Evolutionary conservation across 2,113 vertebrate species (phyloP).

Genomic region (Halcyon senegalensis): DNA sequence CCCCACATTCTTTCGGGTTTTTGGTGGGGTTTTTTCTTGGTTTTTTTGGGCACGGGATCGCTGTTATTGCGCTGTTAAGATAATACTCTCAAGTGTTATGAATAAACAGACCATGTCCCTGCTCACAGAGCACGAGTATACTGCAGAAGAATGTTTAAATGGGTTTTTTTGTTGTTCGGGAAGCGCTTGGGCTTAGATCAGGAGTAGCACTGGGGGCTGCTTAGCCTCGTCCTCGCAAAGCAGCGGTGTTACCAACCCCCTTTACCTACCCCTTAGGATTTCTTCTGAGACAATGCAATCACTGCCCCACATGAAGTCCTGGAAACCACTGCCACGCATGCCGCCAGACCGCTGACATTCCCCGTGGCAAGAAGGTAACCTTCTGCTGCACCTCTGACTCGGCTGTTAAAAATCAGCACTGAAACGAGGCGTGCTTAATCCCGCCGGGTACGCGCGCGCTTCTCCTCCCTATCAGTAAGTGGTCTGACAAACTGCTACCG

Average conservation of each 20-base stretch:
- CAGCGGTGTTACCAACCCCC: slow-evolving; percentile 1
- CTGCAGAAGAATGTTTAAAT: neutral
- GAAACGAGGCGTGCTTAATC: neutral
- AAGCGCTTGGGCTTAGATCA: neutral
- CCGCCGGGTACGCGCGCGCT: neutral
- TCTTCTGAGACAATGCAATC: slow-evolving; percentile 31
- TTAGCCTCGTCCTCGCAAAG: neutral
- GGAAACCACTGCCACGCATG: slow-evolving; percentile 3
- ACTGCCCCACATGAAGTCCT: slow-evolving; percentile 2
- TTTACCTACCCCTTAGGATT: slow-evolving; percentile 23
- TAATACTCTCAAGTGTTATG: neutral
- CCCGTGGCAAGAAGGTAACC: slow-evolving; percentile 10
- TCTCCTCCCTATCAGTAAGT: neutral
- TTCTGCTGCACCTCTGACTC: slow-evolving; percentile 16
- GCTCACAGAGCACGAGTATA: neutral
- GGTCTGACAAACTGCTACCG: neutral
- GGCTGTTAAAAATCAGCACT: neutral
- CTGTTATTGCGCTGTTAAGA: neutral
- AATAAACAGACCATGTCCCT: neutral
- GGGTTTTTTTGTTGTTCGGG: neutral
- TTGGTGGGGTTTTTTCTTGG: too few species aligned
- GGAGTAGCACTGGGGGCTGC: neutral
- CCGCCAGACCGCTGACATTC: neutral
- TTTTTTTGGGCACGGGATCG: neutral
- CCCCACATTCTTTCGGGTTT: neutral